A percentile compares a stretch with the other conserved stretches of the same genome.
Conservation (phyloP, 2,888 invertebrate genomes). For the Bhutanitis thaidina region DNA sequence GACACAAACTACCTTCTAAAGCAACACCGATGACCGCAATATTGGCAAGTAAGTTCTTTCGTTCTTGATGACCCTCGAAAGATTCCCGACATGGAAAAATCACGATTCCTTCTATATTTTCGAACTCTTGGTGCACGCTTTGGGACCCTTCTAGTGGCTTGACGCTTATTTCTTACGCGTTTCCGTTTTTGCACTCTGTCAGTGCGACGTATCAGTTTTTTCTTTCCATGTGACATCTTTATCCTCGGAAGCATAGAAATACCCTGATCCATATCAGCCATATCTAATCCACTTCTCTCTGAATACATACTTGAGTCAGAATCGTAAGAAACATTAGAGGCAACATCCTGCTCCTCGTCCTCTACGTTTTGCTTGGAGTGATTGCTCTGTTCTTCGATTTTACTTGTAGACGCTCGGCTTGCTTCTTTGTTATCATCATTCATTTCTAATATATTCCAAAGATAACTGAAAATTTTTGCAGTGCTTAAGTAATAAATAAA, state of each 20-base stretch:
- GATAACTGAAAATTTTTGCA: constrained; percentile 31
- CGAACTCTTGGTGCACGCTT: constrained; percentile 30
- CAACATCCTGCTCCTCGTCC: constrained; percentile 28
- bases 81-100: constrained; percentile 39
- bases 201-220: constrained; percentile 23
- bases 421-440: constrained; percentile 41
- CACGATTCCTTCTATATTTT: constrained; percentile 27
- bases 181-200: constrained; percentile 40
- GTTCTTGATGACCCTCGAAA: constrained; percentile 35
- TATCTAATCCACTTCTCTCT: constrained; percentile 32
- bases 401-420: constrained; percentile 40
- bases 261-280: constrained; percentile 28
- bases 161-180: constrained; percentile 26
- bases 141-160: constrained; percentile 24
- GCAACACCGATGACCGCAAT: constrained; percentile 54
- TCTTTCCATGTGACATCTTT: constrained; percentile 28
- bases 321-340: constrained; percentile 29
- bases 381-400: constrained; percentile 33
- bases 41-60: constrained; percentile 24
- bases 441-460: constrained; percentile 43
- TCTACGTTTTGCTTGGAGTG: constrained; percentile 27
- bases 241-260: constrained; percentile 21
- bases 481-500: constrained; percentile 8
- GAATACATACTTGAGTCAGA: constrained; percentile 33
- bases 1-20: constrained; percentile 47